These are phyloP conservation scores for Ypsolopha scabrella DNA, from an alignment of 2,888 invertebrate species.

Conservation along the genomic window DNA sequence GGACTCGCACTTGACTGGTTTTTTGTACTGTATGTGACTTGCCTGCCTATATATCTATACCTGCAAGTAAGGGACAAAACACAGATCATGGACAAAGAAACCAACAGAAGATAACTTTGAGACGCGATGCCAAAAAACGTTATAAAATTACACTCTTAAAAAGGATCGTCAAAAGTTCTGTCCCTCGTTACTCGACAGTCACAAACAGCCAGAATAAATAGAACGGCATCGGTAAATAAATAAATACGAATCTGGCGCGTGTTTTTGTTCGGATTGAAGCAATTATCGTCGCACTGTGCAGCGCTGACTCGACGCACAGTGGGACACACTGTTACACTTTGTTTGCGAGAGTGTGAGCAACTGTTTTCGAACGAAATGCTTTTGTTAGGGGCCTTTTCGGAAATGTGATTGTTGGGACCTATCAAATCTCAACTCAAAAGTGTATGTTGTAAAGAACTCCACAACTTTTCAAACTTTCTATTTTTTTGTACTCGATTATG, in stretches of 20 bases:
- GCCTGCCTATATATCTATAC: no score
- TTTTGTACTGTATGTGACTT: no score
- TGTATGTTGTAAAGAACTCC: no score
- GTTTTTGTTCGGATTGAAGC: constrained; percentile 56
- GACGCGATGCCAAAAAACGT: no score
- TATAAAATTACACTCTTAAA: neutral
- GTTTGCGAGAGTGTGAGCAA: constrained; percentile 1
- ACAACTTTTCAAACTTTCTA: no score
- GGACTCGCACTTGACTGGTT: no score
- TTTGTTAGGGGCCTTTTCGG: no score
- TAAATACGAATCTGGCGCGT: constrained; percentile 54
- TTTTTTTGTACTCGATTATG: no score
- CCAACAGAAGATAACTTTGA: neutral
- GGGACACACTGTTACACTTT: neutral
- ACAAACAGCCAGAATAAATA: constrained; percentile 36
- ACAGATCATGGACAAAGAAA: neutral
- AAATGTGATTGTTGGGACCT: no score
- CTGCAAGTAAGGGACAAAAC: neutral
- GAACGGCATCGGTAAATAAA: constrained; percentile 35
- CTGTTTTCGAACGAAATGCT: neutral
- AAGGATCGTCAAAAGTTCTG: neutral
- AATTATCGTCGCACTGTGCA: constrained; percentile 32
- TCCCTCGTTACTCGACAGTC: constrained; percentile 37
- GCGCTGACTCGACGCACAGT: constrained; percentile 3
- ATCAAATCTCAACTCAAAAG: no score